Evolutionary conservation across 1,140 invertebrate genomes (phyloP).

Genomic region (Latrodectus geometricus): DNA sequence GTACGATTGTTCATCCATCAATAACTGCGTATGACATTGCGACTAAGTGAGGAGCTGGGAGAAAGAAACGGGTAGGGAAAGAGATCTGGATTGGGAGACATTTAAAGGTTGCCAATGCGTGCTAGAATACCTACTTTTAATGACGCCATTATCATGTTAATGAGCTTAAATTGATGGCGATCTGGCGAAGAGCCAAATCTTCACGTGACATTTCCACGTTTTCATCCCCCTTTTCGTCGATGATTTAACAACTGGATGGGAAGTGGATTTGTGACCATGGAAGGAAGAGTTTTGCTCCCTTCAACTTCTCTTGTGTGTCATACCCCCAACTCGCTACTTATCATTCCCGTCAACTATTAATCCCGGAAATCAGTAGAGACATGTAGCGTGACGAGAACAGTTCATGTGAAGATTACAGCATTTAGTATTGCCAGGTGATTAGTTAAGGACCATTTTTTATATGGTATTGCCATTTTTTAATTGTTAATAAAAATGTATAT

Average conservation of each 20-base stretch:
- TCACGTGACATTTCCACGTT: slow-evolving; percentile 61
- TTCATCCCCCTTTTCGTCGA: slow-evolving; percentile 34
- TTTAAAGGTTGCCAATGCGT: slow-evolving; percentile 50
- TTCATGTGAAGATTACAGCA: too few relatives aligned
- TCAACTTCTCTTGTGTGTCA: too few relatives aligned
- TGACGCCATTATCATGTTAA: slow-evolving; percentile 61
- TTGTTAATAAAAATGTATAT: too few relatives aligned
- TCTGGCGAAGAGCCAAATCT: slow-evolving; percentile 55
- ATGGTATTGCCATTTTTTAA: too few relatives aligned
- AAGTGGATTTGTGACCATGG: background rate
- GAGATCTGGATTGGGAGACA: slow-evolving; percentile 3
- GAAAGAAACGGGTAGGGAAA: background rate
- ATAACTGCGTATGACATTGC: background rate
- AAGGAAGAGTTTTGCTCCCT: background rate
- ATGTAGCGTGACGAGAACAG: too few relatives aligned
- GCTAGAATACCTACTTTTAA: slow-evolving; percentile 59
- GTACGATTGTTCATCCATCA: background rate
- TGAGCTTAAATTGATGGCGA: slow-evolving; percentile 60
- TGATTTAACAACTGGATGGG: slow-evolving; percentile 22
- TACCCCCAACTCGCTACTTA: too few relatives aligned
- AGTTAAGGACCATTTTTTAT: too few relatives aligned
- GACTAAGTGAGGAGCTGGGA: background rate
- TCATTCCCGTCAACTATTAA: too few relatives aligned
- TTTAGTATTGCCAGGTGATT: too few relatives aligned
- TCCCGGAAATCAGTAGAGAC: too few relatives aligned